Evolutionary conservation across 1,140 invertebrate species (phyloP).

Genomic region (Zaprionus nigranus): DNA sequence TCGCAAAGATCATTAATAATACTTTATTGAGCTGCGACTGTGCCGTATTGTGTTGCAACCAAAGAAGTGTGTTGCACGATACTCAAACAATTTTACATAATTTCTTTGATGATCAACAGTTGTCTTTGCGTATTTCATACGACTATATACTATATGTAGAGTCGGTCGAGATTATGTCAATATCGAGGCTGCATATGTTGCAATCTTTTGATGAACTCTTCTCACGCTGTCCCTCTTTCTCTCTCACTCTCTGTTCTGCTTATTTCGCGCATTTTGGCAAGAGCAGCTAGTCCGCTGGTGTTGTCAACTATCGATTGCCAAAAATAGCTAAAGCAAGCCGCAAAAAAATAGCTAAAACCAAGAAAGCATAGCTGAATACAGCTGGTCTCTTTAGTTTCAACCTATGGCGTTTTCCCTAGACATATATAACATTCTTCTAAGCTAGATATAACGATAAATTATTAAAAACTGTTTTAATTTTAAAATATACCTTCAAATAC

Average conservation of each 20-base stretch:
- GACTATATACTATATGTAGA: slow-evolving; percentile 20
- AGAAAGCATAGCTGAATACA: not conserved
- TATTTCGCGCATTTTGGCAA: slow-evolving; percentile 9
- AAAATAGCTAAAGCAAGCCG: not conserved
- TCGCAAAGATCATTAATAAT: slow-evolving; percentile 77
- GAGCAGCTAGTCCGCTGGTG: not conserved
- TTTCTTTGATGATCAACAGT: slow-evolving; percentile 40
- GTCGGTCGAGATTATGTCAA: slow-evolving; percentile 41
- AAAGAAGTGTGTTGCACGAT: slow-evolving; percentile 6
- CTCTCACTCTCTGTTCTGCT: slow-evolving; percentile 27
- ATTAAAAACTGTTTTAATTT: too few relatives aligned
- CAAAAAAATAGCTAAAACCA: not conserved
- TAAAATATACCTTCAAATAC: too few relatives aligned
- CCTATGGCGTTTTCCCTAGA: too few relatives aligned
- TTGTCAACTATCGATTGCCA: not conserved
- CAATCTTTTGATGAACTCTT: slow-evolving; percentile 20
- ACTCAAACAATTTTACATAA: slow-evolving; percentile 58
- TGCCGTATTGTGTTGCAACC: slow-evolving; percentile 65
- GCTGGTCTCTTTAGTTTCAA: too few relatives aligned
- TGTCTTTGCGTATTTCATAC: slow-evolving; percentile 31
- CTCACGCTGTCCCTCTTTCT: not conserved
- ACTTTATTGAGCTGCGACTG: slow-evolving; percentile 59
- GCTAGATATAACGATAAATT: too few relatives aligned
- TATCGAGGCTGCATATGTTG: slow-evolving; percentile 42
- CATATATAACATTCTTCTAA: too few relatives aligned